A percentile compares a stretch with the other conserved stretches of the same genome.
These are phyloP conservation scores for Parazoanthus darwini DNA, from an alignment of 92 coral and sea anemone genomes.

Conservation along the genomic window DNA sequence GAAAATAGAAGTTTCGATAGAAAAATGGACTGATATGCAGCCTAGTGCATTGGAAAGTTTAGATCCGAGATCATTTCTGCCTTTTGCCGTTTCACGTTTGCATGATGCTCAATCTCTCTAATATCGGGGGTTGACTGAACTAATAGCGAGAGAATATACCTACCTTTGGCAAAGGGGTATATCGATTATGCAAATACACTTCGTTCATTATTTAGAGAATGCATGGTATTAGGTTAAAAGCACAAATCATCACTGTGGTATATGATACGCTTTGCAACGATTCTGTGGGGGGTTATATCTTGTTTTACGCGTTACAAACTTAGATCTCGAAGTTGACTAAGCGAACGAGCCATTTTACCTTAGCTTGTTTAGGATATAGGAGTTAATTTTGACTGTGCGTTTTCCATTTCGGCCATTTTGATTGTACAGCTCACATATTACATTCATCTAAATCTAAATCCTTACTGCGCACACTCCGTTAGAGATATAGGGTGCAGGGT, in stretches of 20 bases:
- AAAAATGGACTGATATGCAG: no score
- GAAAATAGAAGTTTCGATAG: no score
- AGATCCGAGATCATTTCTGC: neutral
- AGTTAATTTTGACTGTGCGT: no score
- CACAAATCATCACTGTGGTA: neutral
- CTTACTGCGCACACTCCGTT: no score
- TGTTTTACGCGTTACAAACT: conserved; percentile 7
- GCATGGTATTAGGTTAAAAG: neutral
- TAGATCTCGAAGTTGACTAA: neutral
- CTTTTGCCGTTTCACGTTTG: conserved; percentile 9
- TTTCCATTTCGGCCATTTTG: no score
- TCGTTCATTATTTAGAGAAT: conserved; percentile 5
- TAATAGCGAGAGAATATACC: no score
- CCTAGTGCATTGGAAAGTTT: neutral
- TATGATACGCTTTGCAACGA: conserved; percentile 2
- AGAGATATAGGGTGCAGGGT: no score
- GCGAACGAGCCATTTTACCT: no score
- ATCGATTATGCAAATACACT: conserved; percentile 1
- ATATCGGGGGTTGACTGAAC: conserved; percentile 1
- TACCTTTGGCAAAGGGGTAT: neutral
- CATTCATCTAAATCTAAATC: no score
- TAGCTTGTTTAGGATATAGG: no score
- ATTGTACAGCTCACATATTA: no score
- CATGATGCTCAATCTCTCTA: conserved; percentile 1
- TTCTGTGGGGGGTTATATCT: neutral